These are phyloP conservation scores for Kryptolebias marmoratus DNA, from an alignment of 2,113 vertebrate genomes.

Conservation along the genomic window DNA sequence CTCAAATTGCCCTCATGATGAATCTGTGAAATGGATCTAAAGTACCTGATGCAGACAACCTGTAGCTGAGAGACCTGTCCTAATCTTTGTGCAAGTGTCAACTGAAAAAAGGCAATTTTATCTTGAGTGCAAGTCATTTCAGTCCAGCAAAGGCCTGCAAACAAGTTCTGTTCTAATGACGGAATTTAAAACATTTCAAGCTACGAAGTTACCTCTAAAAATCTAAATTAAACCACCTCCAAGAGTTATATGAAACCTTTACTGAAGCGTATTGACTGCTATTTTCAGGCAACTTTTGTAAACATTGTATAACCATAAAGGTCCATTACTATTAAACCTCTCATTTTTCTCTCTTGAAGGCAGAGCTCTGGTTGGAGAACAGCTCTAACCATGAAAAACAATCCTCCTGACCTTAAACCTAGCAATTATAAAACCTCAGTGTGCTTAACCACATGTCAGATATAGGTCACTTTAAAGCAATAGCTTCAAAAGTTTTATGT, in stretches of 20 bases:
- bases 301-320: too few relatives aligned
- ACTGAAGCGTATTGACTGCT: too few relatives aligned
- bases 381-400: too few relatives aligned
- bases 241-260: too few relatives aligned
- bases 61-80: neutral
- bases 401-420: conserved; percentile 15
- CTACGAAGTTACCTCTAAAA: too few relatives aligned
- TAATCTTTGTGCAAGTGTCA: conserved; percentile 8
- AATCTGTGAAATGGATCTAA: neutral
- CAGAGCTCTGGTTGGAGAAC: too few relatives aligned
- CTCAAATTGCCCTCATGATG: conserved; percentile 8
- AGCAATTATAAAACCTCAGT: conserved; percentile 4
- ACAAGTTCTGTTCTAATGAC: too few relatives aligned
- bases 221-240: too few relatives aligned
- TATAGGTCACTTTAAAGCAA: conserved; percentile 42
- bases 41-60: neutral
- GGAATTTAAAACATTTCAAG: too few relatives aligned
- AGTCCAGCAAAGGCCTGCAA: neutral
- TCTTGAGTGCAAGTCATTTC: neutral
- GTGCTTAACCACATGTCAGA: conserved; percentile 11
- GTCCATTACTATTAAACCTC: too few relatives aligned
- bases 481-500: conserved; percentile 17
- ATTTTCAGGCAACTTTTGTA: too few relatives aligned
- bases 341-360: too few relatives aligned
- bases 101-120: neutral